phyloP scores from a whole-genome alignment of 2,888 invertebrate species.

The Palloptera scutellata region DNA sequence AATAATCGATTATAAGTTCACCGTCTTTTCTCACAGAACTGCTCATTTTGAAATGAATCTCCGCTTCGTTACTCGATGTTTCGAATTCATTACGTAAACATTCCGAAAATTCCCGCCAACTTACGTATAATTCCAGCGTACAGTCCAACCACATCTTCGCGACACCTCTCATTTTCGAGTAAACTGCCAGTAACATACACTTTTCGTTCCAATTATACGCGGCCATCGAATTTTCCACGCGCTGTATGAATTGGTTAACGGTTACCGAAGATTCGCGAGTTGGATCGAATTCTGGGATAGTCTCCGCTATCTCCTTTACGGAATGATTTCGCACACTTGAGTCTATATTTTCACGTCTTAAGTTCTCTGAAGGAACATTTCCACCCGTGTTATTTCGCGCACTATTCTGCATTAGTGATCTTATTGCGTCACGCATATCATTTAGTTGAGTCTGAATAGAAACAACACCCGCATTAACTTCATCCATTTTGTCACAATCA shows the following conservation, averaged over 20 bases:
- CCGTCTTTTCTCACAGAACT: constrained; percentile 10
- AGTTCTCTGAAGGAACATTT: no score
- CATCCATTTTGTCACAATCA: no score
- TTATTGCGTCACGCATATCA: no score
- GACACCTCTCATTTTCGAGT: constrained; percentile 9
- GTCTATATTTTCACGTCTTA: no score
- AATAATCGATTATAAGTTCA: constrained; percentile 25
- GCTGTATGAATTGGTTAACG: constrained; percentile 21
- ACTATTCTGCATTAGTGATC: no score
- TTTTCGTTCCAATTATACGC: constrained; percentile 27
- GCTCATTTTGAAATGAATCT: constrained; percentile 10
- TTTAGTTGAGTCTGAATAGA: no score
- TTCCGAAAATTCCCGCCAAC: constrained; percentile 14
- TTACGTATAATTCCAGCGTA: constrained; percentile 2
- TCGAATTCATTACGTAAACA: constrained; percentile 22
- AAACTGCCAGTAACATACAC: constrained; percentile 25
- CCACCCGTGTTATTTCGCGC: no score
- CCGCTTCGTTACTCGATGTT: constrained; percentile 11
- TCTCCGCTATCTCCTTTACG: constrained; percentile 19
- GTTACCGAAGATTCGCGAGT: constrained; percentile 20
- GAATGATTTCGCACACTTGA: no score
- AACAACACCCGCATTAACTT: no score
- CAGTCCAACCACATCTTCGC: constrained; percentile 24
- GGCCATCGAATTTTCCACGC: constrained; percentile 18
- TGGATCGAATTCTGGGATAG: constrained; percentile 12